Conservation (phyloP, 2,113 vertebrate genomes). For the Trachemys scripta region DNA sequence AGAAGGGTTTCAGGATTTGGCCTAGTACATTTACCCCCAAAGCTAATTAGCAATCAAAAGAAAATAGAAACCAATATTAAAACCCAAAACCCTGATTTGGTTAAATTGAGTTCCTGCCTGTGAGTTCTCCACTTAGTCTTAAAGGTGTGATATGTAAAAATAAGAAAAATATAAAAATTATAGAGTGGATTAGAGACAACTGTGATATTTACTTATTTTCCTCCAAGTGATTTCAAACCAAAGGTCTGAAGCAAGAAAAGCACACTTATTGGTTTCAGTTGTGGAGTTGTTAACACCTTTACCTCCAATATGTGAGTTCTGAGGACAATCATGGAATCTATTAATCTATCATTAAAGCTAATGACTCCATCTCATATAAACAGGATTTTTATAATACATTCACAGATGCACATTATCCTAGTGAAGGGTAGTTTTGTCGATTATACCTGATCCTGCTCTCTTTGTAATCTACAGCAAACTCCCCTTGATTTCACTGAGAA, state of each 20-base stretch:
- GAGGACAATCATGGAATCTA: background rate
- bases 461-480: background rate
- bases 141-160: background rate
- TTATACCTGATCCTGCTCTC: background rate
- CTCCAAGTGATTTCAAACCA: background rate
- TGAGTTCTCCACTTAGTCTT: background rate
- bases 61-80: background rate
- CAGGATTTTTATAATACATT: background rate
- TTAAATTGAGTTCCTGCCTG: background rate
- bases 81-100: background rate
- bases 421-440: background rate
- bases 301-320: background rate
- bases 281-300: background rate
- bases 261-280: background rate
- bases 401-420: background rate
- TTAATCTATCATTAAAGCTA: background rate
- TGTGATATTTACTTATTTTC: background rate
- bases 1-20: background rate
- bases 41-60: background rate
- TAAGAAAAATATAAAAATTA: background rate
- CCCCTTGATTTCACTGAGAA: background rate
- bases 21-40: background rate
- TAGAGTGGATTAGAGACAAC: background rate
- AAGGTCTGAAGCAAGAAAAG: background rate
- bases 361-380: background rate